Base-by-base conservation (phyloP, 1,140 invertebrate genomes). In the Bathynomus jamesi region DNA sequence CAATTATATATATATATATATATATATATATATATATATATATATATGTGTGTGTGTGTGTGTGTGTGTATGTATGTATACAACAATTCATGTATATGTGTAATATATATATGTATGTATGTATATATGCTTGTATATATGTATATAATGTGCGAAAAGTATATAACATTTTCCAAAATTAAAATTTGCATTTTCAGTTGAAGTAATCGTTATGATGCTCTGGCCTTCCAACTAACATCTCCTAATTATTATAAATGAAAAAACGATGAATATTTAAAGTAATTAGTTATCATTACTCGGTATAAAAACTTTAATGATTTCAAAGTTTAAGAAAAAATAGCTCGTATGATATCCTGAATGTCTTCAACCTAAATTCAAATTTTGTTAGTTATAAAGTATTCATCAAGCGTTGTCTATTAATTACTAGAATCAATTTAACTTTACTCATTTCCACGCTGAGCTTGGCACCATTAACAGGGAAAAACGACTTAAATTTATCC, bases 1-100 rank as follows among this genome's bases (percentile, higher is more conserved):
- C n/a, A n/a, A n/a, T n/a, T 53, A 53, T 53, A 53, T 53, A 53
- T 53, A 53, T 53, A 53, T 53, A 53, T 53, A 53, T 53, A 53
- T 53, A 53, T 53, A 53, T 53, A 53, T 53, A 53, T 53, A 53
- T 53, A 53, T 53, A 53, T 53, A 53, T 53, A 53, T 40, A 40
- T 40, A 40, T 40, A 40, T 40, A 40, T 40, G 17, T 40, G 17
- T 40, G 17, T 40, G 17, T 40, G 17, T 40, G 17, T 40, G 17
- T 40, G 17, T 40, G 17, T 40, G 17, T 40, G 17, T 40, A 40
- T 40, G 17, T 40, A 40, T 40, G 17, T 40, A 40, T 40, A 40
- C 17, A 40, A 8, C 7, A 8, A 40, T 40, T 8, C 17, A 40
- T 40, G 17, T 40, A 40, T 40, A 40, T 40, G 17, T 40, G 17